These are phyloP conservation scores for Mus spicilegus DNA, from an alignment of 2,113 vertebrate species.

Conservation along the genomic window DNA sequence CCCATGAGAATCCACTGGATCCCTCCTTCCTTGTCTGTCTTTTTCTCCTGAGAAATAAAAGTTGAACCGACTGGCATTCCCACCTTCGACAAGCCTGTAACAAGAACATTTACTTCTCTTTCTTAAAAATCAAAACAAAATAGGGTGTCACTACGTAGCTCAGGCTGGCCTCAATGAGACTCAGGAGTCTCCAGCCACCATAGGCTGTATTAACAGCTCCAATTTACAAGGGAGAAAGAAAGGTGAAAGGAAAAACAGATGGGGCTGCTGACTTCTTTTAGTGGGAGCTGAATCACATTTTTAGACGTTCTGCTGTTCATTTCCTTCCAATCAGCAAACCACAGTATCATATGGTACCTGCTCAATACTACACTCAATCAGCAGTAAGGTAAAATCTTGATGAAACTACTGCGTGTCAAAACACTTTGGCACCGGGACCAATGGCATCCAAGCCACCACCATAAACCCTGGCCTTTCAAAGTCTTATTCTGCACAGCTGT, in stretches of 20 bases:
- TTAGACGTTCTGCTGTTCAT: not conserved
- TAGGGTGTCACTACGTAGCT: not conserved
- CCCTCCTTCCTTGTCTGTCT: not conserved
- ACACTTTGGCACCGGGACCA: not conserved
- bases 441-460: not conserved
- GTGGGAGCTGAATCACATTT: slow-evolving; percentile 31
- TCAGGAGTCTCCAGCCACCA: not conserved
- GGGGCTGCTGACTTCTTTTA: slow-evolving; percentile 7
- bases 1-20: not conserved
- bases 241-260: slow-evolving; percentile 16
- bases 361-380: not conserved
- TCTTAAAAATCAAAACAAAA: not conserved
- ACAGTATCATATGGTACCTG: not conserved
- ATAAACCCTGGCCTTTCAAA: not conserved
- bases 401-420: not conserved
- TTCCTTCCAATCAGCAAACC: slow-evolving; percentile 34
- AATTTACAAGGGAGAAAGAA: slow-evolving; percentile 28
- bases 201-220: not conserved
- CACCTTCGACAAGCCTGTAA: slow-evolving; percentile 40
- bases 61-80: not conserved
- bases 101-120: not conserved
- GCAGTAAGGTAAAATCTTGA: slow-evolving; percentile 15
- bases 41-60: slow-evolving; percentile 60
- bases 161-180: not conserved
- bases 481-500: not conserved